phyloP scores from a whole-genome alignment of 2,113 vertebrate species.

The Mastomys natalensis region DNA sequence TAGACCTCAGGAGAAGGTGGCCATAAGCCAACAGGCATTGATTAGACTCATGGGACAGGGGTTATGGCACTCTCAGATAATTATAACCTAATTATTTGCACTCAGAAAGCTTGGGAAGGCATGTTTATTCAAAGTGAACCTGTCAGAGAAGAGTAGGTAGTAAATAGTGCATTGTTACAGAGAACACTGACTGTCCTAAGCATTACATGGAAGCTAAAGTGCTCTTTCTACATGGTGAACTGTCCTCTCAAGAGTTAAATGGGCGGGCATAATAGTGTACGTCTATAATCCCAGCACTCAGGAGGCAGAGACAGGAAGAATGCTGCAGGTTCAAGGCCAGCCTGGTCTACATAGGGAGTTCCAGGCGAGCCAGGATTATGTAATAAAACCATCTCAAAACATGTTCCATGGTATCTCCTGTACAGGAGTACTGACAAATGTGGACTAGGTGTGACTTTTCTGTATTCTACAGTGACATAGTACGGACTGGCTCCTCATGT shows the following conservation, averaged over 20 bases:
- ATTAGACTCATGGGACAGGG: not conserved
- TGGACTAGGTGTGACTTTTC: not conserved
- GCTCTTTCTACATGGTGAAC: not conserved
- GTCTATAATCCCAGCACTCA: not conserved
- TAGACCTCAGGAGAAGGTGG: constrained; percentile 1
- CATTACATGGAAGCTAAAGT: not conserved
- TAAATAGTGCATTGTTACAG: constrained; percentile 23
- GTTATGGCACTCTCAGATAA: not conserved
- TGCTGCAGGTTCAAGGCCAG: not conserved
- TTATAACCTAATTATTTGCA: not conserved
- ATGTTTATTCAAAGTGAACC: constrained; percentile 10
- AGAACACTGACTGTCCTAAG: not conserved
- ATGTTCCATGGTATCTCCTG: not conserved
- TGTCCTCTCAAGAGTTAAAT: not conserved
- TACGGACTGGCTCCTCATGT: not conserved
- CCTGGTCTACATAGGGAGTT: not conserved
- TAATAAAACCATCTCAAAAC: not conserved
- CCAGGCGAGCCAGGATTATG: not conserved
- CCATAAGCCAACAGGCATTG: not conserved
- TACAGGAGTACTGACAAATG: not conserved
- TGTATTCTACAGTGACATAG: not conserved
- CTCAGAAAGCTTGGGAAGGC: constrained; percentile 7
- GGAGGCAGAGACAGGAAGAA: not conserved
- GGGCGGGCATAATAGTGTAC: not conserved
- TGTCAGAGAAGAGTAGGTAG: constrained; percentile 8